phyloP scores from a whole-genome alignment of 2,113 vertebrate species.

The Sakesphorus luctuosus region DNA sequence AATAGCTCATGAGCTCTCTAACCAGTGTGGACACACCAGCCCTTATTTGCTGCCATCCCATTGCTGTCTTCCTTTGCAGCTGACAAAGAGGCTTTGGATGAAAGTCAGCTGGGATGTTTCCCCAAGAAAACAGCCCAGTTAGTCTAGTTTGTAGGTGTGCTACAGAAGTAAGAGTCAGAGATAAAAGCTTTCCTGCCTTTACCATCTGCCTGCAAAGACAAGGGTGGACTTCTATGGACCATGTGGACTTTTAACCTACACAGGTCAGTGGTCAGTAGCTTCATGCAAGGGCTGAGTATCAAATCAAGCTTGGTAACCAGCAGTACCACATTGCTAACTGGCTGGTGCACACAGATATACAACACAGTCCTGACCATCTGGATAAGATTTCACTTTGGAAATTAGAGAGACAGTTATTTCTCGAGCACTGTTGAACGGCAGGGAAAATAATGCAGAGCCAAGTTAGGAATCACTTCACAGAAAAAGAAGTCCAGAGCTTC shows the following conservation, averaged over 20 bases:
- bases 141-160: background rate
- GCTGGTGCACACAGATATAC: background rate
- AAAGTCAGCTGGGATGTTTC: background rate
- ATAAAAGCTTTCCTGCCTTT: background rate
- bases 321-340: background rate
- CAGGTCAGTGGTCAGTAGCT: background rate
- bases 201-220: background rate
- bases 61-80: background rate
- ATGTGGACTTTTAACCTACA: rapidly evolving
- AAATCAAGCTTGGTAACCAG: background rate
- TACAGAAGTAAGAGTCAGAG: background rate
- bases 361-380: background rate
- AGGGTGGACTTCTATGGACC: background rate
- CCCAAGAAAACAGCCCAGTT: background rate
- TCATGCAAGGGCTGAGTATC: background rate
- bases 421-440: background rate
- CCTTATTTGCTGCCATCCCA: background rate
- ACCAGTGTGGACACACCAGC: background rate
- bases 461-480: background rate
- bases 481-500: background rate
- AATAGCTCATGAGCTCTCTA: background rate
- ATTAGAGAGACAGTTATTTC: no score
- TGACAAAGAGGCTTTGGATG: background rate
- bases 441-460: background rate
- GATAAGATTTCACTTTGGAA: no score